These are phyloP conservation scores for Tichodroma muraria DNA, from an alignment of 2,113 vertebrate genomes.

Conservation along the genomic window DNA sequence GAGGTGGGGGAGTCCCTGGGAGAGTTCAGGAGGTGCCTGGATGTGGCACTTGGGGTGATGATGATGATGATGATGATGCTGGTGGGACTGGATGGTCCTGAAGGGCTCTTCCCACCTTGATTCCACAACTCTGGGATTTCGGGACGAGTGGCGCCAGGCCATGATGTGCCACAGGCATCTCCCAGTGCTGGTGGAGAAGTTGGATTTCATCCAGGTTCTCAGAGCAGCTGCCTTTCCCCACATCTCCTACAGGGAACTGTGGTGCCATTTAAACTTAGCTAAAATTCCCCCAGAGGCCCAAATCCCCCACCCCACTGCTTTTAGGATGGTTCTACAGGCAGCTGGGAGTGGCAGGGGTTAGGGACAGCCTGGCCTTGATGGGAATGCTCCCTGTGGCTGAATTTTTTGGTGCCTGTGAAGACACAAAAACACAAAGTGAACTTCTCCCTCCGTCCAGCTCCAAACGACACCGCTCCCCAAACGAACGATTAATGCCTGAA, in stretches of 20 bases:
- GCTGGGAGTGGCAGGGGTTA: background rate
- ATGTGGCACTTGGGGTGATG: background rate
- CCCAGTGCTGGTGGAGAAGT: background rate
- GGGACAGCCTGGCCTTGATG: background rate
- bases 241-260: rapidly evolving
- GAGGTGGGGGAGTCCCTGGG: background rate
- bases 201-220: rapidly evolving
- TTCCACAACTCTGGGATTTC: background rate
- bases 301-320: rapidly evolving
- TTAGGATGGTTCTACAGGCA: background rate
- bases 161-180: background rate
- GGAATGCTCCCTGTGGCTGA: background rate
- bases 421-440: background rate
- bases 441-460: background rate
- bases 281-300: background rate
- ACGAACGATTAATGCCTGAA: constrained; percentile 73
- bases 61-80: background rate
- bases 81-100: background rate
- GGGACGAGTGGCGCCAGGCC: rapidly evolving
- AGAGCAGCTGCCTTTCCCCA: background rate
- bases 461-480: constrained; percentile 31
- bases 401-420: background rate
- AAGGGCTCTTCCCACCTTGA: background rate
- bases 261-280: background rate
- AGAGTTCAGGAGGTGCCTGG: background rate